Evolutionary conservation across 2,797 vertebrate genomes (phyloP), one percentile per base, ranked within the genome.

Genomic region (Danionella dracula): DNA sequence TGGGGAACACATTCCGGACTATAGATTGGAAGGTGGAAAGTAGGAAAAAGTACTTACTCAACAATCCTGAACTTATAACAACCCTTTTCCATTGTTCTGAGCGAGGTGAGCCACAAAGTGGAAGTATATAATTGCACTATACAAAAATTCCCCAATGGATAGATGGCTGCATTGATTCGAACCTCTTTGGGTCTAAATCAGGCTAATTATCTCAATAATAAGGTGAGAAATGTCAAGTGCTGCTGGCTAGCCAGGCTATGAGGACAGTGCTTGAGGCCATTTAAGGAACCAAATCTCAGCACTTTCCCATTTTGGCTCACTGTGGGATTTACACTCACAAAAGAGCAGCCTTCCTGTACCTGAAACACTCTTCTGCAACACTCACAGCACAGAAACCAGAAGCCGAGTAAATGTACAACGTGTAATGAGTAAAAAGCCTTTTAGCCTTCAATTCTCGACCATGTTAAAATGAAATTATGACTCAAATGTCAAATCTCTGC

Each of bases 141-240:
- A 27, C 71, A 58, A 58, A 60, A 56, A 70, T 61, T 60, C 76
- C 67, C 67, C 13, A 20, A 38, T 57, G 67, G 27, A 65, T 23
- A 34, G 13, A 55, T 11, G 38, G 53, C 38, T 10, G 51, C 46
- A 72, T 44, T 32, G 54, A 42, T 66, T 29, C 2, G 4, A 17
- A 61, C 42, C 50, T 45, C 42, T 67, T 69, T 54, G 51, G 42
- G 68, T 69, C 58, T 65, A 79, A 78, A 79, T 84, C 75, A 76
- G 76, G 81, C 80, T 88, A 88, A 89, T 89, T 86, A 87, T 81
- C 78, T 79, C 73, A 82, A 86, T 85, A 85, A 80, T 82, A 79
- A 82, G 83, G 82, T 78, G 79, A 80, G 83, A 85, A 90, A 89
- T 88, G 87, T 88, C 88, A 88, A 69, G 74, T 75, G 82, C 82